Conservation (phyloP, 2,888 invertebrate species). For the Pristionchus mayeri region DNA sequence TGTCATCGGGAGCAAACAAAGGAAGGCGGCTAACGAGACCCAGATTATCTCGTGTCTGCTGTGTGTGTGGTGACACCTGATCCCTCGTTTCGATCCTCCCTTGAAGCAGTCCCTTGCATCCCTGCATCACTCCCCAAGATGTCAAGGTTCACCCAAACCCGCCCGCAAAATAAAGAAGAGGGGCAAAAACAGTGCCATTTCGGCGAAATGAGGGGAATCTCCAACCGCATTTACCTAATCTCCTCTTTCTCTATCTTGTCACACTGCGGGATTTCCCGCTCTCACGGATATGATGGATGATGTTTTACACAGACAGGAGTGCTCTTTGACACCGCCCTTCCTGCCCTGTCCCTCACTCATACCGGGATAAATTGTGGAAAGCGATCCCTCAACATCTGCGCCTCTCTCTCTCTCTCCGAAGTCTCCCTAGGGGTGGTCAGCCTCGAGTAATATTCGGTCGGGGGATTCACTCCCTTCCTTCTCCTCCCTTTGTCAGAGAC, state of each 20-base stretch:
- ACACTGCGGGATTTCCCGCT: constrained; percentile 18
- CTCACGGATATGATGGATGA: constrained; percentile 21
- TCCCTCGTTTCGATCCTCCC: no score
- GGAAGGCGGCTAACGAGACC: background rate
- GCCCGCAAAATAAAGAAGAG: no score
- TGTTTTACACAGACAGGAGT: constrained; percentile 13
- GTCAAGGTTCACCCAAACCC: no score
- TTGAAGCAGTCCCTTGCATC: no score
- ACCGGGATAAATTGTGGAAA: background rate
- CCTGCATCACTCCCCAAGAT: no score
- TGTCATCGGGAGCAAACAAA: constrained; percentile 18
- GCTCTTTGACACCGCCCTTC: constrained; percentile 8
- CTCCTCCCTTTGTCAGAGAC: background rate
- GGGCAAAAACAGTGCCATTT: no score
- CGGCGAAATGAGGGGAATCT: background rate
- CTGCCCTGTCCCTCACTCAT: background rate
- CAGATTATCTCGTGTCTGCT: background rate
- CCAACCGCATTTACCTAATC: background rate
- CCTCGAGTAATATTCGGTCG: constrained; percentile 19
- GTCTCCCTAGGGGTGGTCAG: background rate
- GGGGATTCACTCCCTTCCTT: background rate
- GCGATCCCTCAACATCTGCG: no score
- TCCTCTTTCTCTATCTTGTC: background rate
- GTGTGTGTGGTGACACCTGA: background rate
- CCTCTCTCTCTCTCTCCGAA: no score